A percentile compares a stretch with the other conserved stretches of the same genome.
phyloP scores from a whole-genome alignment of 2,888 invertebrate genomes.

The Hydropsyche betteni region DNA sequence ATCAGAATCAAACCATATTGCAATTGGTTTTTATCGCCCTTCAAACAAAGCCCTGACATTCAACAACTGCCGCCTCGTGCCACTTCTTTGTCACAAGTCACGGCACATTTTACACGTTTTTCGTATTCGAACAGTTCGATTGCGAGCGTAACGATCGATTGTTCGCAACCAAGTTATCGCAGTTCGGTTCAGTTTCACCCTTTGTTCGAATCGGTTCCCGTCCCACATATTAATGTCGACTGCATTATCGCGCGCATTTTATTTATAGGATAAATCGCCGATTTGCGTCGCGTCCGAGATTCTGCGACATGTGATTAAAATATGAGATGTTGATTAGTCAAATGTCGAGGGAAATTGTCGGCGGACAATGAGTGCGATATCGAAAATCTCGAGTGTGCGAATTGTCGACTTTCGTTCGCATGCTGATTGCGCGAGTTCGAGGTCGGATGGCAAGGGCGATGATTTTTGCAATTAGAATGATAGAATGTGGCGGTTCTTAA shows the following conservation, averaged over 20 bases:
- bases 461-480: conserved; percentile 8
- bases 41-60: too few species aligned
- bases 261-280: not conserved
- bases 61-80: not conserved
- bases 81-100: conserved; percentile 2
- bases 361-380: not conserved
- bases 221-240: conserved; percentile 10
- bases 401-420: conserved; percentile 12
- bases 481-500: not conserved
- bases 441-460: conserved; percentile 9
- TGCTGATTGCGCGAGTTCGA: not conserved
- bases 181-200: conserved; percentile 5
- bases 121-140: conserved; percentile 13
- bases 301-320: not conserved
- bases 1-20: too few species aligned
- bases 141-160: conserved; percentile 10
- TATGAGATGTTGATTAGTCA: not conserved
- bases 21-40: too few species aligned
- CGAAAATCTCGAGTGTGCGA: conserved; percentile 1
- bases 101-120: conserved; percentile 25
- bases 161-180: not conserved
- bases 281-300: not conserved
- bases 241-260: not conserved
- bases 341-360: not conserved
- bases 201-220: conserved; percentile 11